Evolutionary conservation across 2,113 vertebrate genomes (phyloP), one percentile per base, ranked within the genome.

Genomic region (Chroicocephalus ridibundus): DNA sequence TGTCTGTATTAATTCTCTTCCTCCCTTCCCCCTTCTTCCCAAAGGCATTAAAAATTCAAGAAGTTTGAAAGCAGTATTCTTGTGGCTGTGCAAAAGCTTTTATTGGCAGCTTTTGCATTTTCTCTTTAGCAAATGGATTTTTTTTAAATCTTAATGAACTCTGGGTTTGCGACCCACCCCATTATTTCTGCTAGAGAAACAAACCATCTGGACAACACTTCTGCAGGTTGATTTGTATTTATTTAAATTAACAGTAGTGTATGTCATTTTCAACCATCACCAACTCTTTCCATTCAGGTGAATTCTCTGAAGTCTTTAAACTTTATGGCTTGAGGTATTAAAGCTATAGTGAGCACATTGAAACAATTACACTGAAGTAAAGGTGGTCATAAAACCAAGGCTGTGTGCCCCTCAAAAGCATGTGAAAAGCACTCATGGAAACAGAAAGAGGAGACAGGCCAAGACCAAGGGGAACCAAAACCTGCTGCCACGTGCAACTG

Each of bases 301-400:
- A 96, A 95, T 93, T 93, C 90, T 96, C 95, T 96, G 34, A 82
- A 91, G 85, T 89, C 77, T 95, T 97, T 88, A 94, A 96, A 95
- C 70, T 96, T 96, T 94, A 97, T 83, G 64, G 47, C 55, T 94
- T 89, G 68, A 87, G 75, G 22, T 90, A 94, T 81, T 94, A 95
- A 93, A 95, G 55, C 82, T 74, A 69, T 46, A 92, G 84, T 44
- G 74, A 93, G 47, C 80, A 96, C 86, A 93, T 14, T 93, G 93
- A 94, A 92, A 78, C 83, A 93, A 93, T 96, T 97, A 96, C 20
- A 72, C 71, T 29, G 52, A 89, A 68, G 54, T 83, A 82, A 95
- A 94, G 18, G 47, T 51, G 82, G 38, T 72, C 65, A 54, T 96
- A 95, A 96, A 96, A 76, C 15, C 58, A 92, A 93, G 27, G 20